A percentile compares a stretch with the other conserved stretches of the same genome.
phyloP scores from a whole-genome alignment of 2,113 vertebrate genomes.

The Microcebus griseorufus region DNA sequence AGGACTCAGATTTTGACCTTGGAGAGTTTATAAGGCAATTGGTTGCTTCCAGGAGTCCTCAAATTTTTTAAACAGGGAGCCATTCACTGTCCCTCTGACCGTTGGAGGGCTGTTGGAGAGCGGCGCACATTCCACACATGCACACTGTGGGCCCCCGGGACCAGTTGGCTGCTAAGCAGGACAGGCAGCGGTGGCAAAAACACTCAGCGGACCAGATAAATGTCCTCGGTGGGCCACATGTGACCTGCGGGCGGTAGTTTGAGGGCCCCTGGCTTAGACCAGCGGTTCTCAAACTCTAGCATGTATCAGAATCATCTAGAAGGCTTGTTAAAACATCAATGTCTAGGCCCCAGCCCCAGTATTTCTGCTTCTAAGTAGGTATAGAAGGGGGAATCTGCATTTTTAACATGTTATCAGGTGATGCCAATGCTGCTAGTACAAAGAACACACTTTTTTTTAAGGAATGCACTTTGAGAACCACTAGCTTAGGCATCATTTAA shows the following conservation, averaged over 20 bases:
- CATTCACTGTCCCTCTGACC: too few relatives aligned
- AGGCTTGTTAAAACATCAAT: conserved; percentile 27
- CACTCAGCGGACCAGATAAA: too few relatives aligned
- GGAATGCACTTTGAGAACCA: background rate
- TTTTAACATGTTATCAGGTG: background rate
- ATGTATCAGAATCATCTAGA: background rate
- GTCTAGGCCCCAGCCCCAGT: background rate
- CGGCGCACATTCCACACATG: too few relatives aligned
- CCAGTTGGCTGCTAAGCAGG: too few relatives aligned
- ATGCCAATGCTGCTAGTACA: background rate
- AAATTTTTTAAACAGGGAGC: too few relatives aligned
- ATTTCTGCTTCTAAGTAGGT: conserved; percentile 2
- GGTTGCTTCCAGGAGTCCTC: background rate
- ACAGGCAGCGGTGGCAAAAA: too few relatives aligned
- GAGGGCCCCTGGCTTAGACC: background rate
- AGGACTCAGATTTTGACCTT: background rate
- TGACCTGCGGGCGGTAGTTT: too few relatives aligned
- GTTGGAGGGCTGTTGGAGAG: too few relatives aligned
- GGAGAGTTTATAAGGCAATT: background rate
- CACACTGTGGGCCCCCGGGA: too few relatives aligned
- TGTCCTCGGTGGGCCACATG: too few relatives aligned
- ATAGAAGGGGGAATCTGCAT: background rate
- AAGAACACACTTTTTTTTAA: background rate
- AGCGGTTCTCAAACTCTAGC: background rate
- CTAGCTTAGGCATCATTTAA: background rate